phyloP scores from a whole-genome alignment of 2,113 vertebrate species.

The Tapirus terrestris region DNA sequence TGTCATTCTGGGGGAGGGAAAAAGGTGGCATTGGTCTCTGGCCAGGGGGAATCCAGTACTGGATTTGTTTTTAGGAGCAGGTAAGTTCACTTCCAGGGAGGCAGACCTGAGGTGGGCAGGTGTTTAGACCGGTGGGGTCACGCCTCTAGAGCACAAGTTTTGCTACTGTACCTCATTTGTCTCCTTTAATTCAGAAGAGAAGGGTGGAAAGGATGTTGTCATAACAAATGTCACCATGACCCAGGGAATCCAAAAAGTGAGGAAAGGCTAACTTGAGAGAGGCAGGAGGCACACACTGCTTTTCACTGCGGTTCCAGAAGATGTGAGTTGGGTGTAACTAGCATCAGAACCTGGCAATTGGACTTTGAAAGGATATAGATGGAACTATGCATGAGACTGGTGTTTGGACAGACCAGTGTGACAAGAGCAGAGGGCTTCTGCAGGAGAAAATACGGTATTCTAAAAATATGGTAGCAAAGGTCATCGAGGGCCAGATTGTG shows the following conservation, averaged over 20 bases:
- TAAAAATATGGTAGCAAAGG: not conserved
- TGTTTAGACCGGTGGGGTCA: not conserved
- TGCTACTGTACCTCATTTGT: not conserved
- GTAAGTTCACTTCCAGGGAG: not conserved
- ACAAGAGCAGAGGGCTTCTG: not conserved
- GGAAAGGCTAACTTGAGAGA: not conserved
- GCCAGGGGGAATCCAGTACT: not conserved
- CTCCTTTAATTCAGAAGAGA: not conserved
- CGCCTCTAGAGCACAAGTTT: not conserved
- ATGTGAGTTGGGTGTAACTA: not conserved
- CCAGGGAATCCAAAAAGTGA: not conserved
- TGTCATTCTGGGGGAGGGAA: not conserved
- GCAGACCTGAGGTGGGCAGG: not conserved
- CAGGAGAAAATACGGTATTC: not conserved
- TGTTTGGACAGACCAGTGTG: not conserved
- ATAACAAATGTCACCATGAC: not conserved
- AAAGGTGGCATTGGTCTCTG: not conserved
- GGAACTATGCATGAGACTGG: not conserved
- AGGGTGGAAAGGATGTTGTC: not conserved
- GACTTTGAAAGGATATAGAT: not conserved
- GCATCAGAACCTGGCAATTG: not conserved
- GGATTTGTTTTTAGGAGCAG: not conserved
- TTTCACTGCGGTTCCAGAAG: not conserved
- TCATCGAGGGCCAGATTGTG: not conserved
- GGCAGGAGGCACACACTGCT: not conserved